Base-by-base conservation (phyloP, 2,113 vertebrate genomes). In the Mellivora capensis region DNA sequence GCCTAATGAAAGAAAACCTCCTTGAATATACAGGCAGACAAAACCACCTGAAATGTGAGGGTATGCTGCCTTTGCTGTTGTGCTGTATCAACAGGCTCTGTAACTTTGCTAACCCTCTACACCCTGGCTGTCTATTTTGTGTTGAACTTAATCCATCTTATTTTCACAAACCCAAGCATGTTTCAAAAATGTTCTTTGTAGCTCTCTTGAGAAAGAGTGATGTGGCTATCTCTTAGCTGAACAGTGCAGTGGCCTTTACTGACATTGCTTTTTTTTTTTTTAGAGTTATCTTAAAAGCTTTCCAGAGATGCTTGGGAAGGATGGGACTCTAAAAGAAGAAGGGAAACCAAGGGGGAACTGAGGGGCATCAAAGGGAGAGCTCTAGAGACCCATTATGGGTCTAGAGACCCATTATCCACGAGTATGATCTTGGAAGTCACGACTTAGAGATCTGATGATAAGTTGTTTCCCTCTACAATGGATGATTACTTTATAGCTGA, bases 251-350 rank as follows among this genome's bases (percentile, higher is more conserved):
- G 59, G 62, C 21, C 39, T 13, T 79, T 83, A 29, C 3, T 11
- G 21, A 61, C 29, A 15, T 47, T 34, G 13, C 29, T 85, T 93
- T 17, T 52, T 52, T 67, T 34, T 64, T 91, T 91, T 87, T 76
- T 37, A 59, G 92, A 77, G 67, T 91, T 44, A 83, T 39, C 29
- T 87, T 91, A 69, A 89, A 49, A 94, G 25, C 29, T 89, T 95
- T 59, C n/a, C 62, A 39, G 44, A 74, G 47, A 27, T 91, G 29
- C 59, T 27, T 74, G 71, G 42, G 34, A 54, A 93, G 49, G 80
- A 21, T 21, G 77, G 27, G 23, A 52, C n/a, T 29, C 23, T 61
- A 37, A 76, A 74, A 47, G n/a, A 49, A 91, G 57, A 59, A 74
- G 59, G 39, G n/a, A 47, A 47, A 84, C 34, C n/a, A 8, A 39